Evolutionary conservation across 2,797 vertebrate species (phyloP).

Genomic region (Clarias fuscus): DNA sequence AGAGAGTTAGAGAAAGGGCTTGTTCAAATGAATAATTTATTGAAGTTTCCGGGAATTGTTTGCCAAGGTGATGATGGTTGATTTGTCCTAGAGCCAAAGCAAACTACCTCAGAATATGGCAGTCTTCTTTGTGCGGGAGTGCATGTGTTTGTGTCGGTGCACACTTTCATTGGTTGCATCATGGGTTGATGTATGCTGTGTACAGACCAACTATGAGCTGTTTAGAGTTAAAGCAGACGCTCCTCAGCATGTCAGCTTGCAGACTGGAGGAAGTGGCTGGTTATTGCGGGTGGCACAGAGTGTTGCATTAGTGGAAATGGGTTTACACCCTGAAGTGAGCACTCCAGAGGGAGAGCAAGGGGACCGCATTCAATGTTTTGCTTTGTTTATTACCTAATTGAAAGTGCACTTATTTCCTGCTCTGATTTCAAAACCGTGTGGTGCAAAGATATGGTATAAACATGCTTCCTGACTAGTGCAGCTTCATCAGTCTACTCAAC

Average conservation of each 20-base stretch:
- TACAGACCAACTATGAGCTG: conserved; percentile 2
- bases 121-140: conserved; percentile 43
- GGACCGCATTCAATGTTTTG: conserved; percentile 6
- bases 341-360: conserved; percentile 22
- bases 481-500: too few relatives aligned
- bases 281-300: not conserved
- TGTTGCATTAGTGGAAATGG: conserved; percentile 32
- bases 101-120: conserved; percentile 68
- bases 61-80: conserved; percentile 81
- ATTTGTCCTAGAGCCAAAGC: conserved; percentile 80
- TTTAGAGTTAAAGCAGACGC: not conserved
- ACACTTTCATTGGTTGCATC: conserved; percentile 43
- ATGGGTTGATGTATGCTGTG: not conserved
- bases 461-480: conserved; percentile 29
- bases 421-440: conserved; percentile 60
- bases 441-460: conserved; percentile 34
- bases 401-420: conserved; percentile 26
- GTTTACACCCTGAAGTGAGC: conserved; percentile 21
- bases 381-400: conserved; percentile 27
- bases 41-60: conserved; percentile 81
- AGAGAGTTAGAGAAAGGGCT: conserved; percentile 59
- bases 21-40: conserved; percentile 83
- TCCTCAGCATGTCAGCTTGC: conserved; percentile 7
- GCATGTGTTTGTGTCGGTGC: conserved; percentile 50
- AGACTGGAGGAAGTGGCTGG: conserved; percentile 18